These are phyloP conservation scores for Apotomis capreana DNA, from an alignment of 2,888 invertebrate species.

Conservation along the genomic window DNA sequence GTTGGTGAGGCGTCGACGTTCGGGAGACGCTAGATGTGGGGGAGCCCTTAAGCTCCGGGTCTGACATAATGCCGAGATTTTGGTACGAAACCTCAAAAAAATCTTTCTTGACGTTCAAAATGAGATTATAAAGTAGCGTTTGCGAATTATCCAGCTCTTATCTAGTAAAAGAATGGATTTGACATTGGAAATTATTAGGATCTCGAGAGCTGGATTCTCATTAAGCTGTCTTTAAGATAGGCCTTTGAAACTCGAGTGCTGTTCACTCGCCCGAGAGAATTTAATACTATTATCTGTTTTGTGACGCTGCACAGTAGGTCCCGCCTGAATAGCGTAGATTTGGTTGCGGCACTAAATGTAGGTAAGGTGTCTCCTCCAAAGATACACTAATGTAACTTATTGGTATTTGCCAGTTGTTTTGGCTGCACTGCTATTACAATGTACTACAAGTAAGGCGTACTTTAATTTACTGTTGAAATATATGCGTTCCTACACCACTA, in stretches of 20 bases:
- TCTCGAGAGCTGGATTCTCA: neutral
- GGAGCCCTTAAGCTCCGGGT: neutral
- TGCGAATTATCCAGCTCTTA: slow-evolving; percentile 10
- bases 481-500: no score
- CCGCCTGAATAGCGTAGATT: neutral
- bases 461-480: no score
- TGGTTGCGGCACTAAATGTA: neutral
- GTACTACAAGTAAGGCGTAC: no score
- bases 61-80: slow-evolving; percentile 23
- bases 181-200: slow-evolving; percentile 8
- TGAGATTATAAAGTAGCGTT: slow-evolving; percentile 26
- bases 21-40: no score
- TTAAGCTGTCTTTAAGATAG: slow-evolving; percentile 1
- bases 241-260: neutral
- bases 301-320: neutral
- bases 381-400: no score
- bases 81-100: slow-evolving; percentile 15
- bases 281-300: neutral
- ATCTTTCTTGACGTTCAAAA: slow-evolving; percentile 29
- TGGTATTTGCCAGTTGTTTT: no score
- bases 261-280: neutral
- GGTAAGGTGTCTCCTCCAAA: no score
- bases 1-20: no score
- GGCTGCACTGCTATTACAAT: no score
- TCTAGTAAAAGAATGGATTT: slow-evolving; percentile 11